These are phyloP conservation scores for Meghimatium bilineatum DNA, from an alignment of 2,888 invertebrate genomes.

Conservation along the genomic window DNA sequence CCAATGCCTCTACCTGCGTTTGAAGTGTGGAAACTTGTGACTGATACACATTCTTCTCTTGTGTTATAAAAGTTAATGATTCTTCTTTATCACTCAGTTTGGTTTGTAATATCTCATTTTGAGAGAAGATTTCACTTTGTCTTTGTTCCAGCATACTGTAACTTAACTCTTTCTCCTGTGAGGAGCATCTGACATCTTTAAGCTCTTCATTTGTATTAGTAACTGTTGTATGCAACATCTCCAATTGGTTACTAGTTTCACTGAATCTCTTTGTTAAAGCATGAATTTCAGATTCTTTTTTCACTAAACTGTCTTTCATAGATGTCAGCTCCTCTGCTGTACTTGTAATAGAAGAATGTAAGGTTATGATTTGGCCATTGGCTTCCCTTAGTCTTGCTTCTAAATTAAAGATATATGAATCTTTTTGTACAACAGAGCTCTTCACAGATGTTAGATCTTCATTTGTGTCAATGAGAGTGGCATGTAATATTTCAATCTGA, in stretches of 20 bases:
- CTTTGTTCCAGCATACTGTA: background rate
- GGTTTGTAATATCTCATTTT: conserved; percentile 28
- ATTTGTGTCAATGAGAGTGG: background rate
- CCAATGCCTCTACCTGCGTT: conserved; percentile 21
- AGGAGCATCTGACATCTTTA: background rate
- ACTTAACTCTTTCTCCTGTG: background rate
- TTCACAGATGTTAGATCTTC: background rate
- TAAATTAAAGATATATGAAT: background rate
- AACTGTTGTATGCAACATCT: background rate
- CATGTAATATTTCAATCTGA: background rate
- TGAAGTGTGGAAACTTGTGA: conserved; percentile 6
- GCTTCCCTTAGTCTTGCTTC: conserved; percentile 5
- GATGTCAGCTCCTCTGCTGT: conserved; percentile 13
- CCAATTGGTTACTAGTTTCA: background rate
- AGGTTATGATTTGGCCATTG: conserved; percentile 22
- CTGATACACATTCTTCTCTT: background rate
- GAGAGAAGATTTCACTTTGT: conserved; percentile 23
- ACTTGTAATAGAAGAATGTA: background rate
- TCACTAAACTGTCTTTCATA: background rate
- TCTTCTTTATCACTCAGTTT: conserved; percentile 16
- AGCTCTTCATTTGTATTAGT: conserved; percentile 1
- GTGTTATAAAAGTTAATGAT: background rate
- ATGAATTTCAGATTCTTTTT: conserved; percentile 15
- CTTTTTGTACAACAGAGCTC: background rate
- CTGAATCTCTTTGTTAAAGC: background rate